These are phyloP conservation scores for Allobates femoralis DNA, from an alignment of 2,797 vertebrate genomes.

Conservation along the genomic window DNA sequence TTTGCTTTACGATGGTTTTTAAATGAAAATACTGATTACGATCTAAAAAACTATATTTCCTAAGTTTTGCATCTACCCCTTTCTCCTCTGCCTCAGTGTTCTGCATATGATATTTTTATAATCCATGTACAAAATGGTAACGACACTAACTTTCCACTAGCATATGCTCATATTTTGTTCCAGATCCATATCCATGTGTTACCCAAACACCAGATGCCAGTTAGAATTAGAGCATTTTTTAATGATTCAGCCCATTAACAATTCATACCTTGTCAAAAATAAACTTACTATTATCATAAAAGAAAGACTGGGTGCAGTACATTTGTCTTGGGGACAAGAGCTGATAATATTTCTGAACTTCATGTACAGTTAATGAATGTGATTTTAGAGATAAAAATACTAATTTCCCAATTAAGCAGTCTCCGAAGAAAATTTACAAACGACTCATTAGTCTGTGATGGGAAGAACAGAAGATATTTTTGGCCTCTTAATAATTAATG, in stretches of 20 bases:
- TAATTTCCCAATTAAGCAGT: background rate
- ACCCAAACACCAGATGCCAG: background rate
- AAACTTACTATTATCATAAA: background rate
- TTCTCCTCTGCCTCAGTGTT: no score
- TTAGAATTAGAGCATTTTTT: background rate
- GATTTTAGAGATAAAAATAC: background rate
- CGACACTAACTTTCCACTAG: background rate
- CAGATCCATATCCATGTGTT: background rate
- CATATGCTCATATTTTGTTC: background rate
- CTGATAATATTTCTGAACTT: background rate
- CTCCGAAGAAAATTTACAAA: background rate
- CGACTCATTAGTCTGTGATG: background rate
- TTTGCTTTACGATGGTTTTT: no score
- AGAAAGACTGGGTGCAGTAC: no score
- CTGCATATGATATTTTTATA: background rate
- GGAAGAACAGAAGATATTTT: background rate
- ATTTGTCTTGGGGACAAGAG: no score
- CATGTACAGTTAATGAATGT: background rate
- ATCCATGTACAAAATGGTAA: background rate
- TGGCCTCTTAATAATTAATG: slow-evolving; percentile 3
- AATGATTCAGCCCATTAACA: background rate
- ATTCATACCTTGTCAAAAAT: background rate
- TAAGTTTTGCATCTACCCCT: no score
- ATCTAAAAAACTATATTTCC: no score
- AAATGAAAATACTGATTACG: no score